phyloP scores from a whole-genome alignment of 2,888 invertebrate genomes.

The Aphodius sticticus region DNA sequence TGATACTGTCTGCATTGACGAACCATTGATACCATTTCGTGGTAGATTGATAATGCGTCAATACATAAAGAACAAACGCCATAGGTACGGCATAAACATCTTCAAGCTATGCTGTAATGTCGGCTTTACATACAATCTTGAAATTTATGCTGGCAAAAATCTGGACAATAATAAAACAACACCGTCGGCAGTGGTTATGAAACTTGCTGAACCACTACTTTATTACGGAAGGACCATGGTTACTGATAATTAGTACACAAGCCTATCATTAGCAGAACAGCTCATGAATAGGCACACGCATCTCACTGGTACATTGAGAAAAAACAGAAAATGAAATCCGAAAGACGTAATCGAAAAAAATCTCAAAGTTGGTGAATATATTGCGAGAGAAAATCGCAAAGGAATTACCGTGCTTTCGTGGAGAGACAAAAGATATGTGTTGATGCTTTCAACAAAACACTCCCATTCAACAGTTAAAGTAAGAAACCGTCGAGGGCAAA shows the following conservation, averaged over 20 bases:
- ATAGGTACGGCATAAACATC: no score
- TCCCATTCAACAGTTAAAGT: conserved; percentile 25
- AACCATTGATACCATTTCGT: no score
- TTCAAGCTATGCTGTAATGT: no score
- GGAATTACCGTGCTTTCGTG: conserved; percentile 47
- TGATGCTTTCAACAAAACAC: conserved; percentile 48
- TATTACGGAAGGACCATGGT: conserved; percentile 40
- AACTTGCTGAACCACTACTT: conserved; percentile 37
- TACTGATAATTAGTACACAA: conserved; percentile 46
- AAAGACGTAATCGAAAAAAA: conserved; percentile 42
- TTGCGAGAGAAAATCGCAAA: conserved; percentile 39
- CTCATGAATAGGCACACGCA: conserved; percentile 45
- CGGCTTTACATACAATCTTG: no score
- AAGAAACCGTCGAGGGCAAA: conserved; percentile 22
- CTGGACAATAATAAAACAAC: conserved; percentile 13
- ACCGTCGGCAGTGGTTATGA: conserved; percentile 34
- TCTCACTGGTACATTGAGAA: conserved; percentile 48
- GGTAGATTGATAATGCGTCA: no score
- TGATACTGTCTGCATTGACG: no score
- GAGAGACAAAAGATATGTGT: conserved; percentile 49
- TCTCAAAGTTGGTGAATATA: conserved; percentile 39
- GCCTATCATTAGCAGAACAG: conserved; percentile 41
- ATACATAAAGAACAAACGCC: no score
- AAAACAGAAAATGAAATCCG: conserved; percentile 47
- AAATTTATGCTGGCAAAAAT: conserved; percentile 36